phyloP scores from a whole-genome alignment of 2,113 vertebrate species.

The Promerops cafer region DNA sequence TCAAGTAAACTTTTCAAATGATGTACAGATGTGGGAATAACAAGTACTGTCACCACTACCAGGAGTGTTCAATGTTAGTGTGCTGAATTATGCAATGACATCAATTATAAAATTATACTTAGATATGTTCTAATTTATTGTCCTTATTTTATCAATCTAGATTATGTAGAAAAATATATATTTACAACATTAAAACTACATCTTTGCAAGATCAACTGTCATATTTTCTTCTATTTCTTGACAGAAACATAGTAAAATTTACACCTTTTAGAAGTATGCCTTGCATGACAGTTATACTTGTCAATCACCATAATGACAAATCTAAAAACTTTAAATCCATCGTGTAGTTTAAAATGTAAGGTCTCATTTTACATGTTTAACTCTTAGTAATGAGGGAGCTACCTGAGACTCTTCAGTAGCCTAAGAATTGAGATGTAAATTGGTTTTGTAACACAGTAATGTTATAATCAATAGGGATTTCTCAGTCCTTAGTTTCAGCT shows the following conservation, averaged over 20 bases:
- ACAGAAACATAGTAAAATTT: background rate
- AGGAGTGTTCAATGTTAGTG: background rate
- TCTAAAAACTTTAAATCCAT: background rate
- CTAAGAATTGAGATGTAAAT: background rate
- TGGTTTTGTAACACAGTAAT: background rate
- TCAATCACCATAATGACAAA: background rate
- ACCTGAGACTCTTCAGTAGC: background rate
- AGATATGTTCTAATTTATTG: background rate
- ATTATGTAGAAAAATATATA: background rate
- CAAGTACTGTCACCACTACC: background rate
- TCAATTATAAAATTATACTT: background rate
- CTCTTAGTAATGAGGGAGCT: background rate
- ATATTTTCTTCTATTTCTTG: background rate
- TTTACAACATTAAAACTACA: background rate
- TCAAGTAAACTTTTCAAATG: background rate
- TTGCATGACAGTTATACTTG: background rate
- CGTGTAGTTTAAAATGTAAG: background rate
- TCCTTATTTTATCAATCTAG: background rate
- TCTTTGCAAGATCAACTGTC: background rate
- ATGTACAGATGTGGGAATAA: background rate
- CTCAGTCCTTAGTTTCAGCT: constrained; percentile 12
- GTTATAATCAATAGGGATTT: constrained; percentile 55
- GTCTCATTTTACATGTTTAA: background rate
- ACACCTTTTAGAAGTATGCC: background rate
- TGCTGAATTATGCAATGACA: background rate